Evolutionary conservation across 2,797 vertebrate genomes (phyloP), one percentile per base, ranked within the genome.

Genomic region (Melanotaenia maccullochi): DNA sequence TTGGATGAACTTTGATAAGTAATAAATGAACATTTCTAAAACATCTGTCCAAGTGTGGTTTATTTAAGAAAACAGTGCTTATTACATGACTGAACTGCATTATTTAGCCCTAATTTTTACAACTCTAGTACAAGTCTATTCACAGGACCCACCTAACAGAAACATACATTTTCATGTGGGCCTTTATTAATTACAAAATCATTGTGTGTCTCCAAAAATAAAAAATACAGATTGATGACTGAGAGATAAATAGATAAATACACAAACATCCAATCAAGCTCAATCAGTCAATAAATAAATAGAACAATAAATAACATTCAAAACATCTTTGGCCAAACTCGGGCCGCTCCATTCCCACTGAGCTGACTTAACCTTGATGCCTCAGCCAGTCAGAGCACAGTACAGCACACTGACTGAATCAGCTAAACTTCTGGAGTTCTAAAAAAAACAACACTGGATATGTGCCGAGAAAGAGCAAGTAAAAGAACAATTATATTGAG

Each of bases 221-320:
- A 93, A 91, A 93, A 91, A 91, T 85, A 91, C 88, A 87, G 63
- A 85, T 90, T 4, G 71, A 92, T 91, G 87, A 92, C 84, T 85
- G 87, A 88, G 83, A 90, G 85, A 94, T 94, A 94, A 94, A 95
- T 95, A 94, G 83, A 94, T 95, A 95, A 94, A 95, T 94, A 95
- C 79, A 88, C 86, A 85, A 81, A 84, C 84, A 82, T 77, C 28
- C 0, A 80, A 89, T 76, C 64, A 59, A 90, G 85, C 66, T 83
- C 84, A 85, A 87, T 81, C 79, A 78, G 89, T 69, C 87, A 91
- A 93, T 94, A 93, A 94, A 95, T 95, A 94, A 93, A 91, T 93
- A 93, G 67, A 92, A 93, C 85, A 90, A 95, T 94, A 94, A 94
- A 95, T 95, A 95, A 92, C 92, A 94, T 92, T 93, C 87, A 93